Base-by-base conservation (phyloP, 2,113 vertebrate species). In the Gracilinanus agilis region DNA sequence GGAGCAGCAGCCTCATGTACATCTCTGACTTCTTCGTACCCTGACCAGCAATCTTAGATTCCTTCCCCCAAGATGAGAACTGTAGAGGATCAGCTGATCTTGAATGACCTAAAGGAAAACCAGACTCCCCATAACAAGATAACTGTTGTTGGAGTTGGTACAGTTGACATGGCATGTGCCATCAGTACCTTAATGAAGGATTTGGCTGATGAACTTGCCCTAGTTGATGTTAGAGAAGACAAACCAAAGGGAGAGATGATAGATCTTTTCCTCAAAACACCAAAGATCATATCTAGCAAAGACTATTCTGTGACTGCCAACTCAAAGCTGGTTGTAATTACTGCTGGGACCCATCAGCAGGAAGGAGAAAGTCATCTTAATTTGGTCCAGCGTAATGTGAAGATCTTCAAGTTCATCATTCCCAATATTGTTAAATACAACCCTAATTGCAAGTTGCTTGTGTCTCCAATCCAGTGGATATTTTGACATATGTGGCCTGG, bases 361-460 rank as follows among this genome's bases (percentile, higher is more conserved):
- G 99, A 99, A 97, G 99, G 99, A 90, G 99, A 99, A 98, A 99
- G 99, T 98, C 99, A 99, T 29, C 99, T 99, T 27, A 99, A 99
- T 98, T 92, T 99, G 98, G 99, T 99, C 90, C 99, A 99, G 98
- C 99, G 99, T 92, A 99, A 99, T 0, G 99, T 99, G 96, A 99
- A 99, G 97, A 99, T 99, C 99, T 99, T 99, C 97, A 99, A 99
- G 98, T 99, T 99, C 98, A 99, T 99, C 98, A 99, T 99, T 99
- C 99, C 99, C 95, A 99, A 99, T 61, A 98, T 99, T 12, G 99
- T 99, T 92, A 99, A 99, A 98, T 99, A 99, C 98, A 99, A 99
- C 95, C 99, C 99, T 67, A 98, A 99, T 98, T 99, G 99, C 98
- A 99, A 99, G 98, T 98, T 99, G 93, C 98, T 99, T 96, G 98